Base-by-base conservation (phyloP, 1,140 invertebrate species). In the Philaenus spumarius region DNA sequence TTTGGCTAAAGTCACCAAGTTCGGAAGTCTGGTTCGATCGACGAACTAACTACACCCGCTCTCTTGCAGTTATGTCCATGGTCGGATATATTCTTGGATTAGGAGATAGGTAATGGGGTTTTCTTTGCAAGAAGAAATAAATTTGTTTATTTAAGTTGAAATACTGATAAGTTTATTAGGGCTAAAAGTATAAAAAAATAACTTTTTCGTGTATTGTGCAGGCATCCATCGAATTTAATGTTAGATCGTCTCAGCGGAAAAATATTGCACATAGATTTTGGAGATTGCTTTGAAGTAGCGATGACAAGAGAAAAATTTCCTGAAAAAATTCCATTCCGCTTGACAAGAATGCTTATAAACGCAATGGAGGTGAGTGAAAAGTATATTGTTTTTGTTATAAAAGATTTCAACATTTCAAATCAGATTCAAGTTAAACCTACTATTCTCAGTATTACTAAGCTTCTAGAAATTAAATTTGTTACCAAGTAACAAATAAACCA, bases 261-360 rank as follows among this genome's bases (percentile, higher is more conserved):
- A 77, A 97, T 99, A 64, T 75, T 99, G 14, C 97, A 99, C 66
- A 99, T 99, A 62, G 97, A 99, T 75, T 99, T 99, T 73, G 97
- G 97, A 0, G 97, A 99, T 75, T 99, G 97, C 73, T 99, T 99
- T 73, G 97, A 99, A 78, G 97, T 99, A 14, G 96, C 97, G 1
- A 98, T 98, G 87, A 97, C 93, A 0, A 79, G 97, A 51, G 97
- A 99, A 67, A 98, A 99, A 71, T 99, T 97, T 72, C 97, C 97
- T 0, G 97, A 99, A 73, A 99, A 98, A 72, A 98, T 99, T 67
- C 97, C 97, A 0, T 99, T 99, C 79, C 78, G 97, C 12, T 74
- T 99, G 12, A 99, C 97, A 0, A 79, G 97, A 46, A 99, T 99
- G 97, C 74, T 99, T 2, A 97, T 99, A 40, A 97, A 98, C 74